Evolutionary conservation across 1,140 invertebrate species (phyloP).

Genomic region (Cyclina sinensis): DNA sequence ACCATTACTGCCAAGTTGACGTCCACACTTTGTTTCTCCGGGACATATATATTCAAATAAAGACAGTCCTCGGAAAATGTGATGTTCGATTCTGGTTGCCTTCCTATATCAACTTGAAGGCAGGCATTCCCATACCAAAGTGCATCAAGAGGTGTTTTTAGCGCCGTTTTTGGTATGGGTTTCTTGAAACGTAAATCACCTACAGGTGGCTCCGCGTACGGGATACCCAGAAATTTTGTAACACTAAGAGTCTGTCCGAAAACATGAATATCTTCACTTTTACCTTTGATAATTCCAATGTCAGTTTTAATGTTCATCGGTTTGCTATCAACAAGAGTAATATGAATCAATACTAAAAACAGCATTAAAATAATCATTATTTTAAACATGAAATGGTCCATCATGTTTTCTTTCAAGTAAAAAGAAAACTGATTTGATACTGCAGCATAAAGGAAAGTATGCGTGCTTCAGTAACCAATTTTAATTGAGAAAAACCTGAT

Average conservation of each 20-base stretch:
- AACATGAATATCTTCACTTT: not conserved
- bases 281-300: not conserved
- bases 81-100: constrained; percentile 84
- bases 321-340: not conserved
- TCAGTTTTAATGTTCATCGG: not conserved
- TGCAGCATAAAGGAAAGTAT: no score
- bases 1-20: constrained; percentile 92
- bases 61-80: constrained; percentile 96
- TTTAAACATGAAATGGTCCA: no score
- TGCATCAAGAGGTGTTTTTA: constrained; percentile 67
- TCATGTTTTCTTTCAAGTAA: no score
- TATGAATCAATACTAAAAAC: not conserved
- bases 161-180: constrained; percentile 89
- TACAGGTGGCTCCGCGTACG: constrained; percentile 96
- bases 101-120: constrained; percentile 41
- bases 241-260: not conserved
- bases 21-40: constrained; percentile 85
- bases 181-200: constrained; percentile 95
- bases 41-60: constrained; percentile 95
- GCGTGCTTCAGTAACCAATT: no score
- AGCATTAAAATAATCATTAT: no score
- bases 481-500: no score
- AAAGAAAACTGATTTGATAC: no score
- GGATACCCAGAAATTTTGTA: constrained; percentile 88
- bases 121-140: constrained; percentile 88